These are phyloP conservation scores for Zygogramma bicolorata DNA, from an alignment of 2,888 invertebrate species.

Conservation along the genomic window DNA sequence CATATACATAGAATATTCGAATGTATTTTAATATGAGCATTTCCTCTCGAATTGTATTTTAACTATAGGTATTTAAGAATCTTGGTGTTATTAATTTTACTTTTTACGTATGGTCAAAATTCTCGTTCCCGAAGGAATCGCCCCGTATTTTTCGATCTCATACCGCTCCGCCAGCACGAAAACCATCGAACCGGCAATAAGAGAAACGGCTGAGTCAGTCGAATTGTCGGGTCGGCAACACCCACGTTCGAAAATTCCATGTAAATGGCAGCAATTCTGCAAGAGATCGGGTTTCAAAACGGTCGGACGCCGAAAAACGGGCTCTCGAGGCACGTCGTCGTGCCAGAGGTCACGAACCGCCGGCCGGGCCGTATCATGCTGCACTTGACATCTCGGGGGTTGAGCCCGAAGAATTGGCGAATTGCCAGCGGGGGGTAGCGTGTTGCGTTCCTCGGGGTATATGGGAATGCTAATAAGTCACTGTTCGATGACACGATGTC, in stretches of 20 bases:
- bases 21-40: no score
- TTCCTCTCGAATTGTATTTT: no score
- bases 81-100: no score
- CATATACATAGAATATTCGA: no score
- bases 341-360: constrained; percentile 18
- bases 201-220: constrained; percentile 19
- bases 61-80: no score
- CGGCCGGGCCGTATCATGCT: not conserved
- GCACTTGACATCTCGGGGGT: not conserved
- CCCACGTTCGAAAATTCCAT: constrained; percentile 35
- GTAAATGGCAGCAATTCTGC: constrained; percentile 31
- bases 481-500: not conserved
- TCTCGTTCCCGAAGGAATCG: not conserved
- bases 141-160: not conserved
- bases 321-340: constrained; percentile 25
- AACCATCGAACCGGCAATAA: constrained; percentile 6
- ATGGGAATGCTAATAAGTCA: not conserved
- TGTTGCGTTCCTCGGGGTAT: not conserved
- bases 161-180: not conserved
- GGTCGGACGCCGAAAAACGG: constrained; percentile 23
- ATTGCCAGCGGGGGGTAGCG: not conserved
- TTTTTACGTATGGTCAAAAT: no score
- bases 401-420: not conserved
- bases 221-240: constrained; percentile 30
- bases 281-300: constrained; percentile 22